Evolutionary conservation across 2,797 vertebrate genomes (phyloP).

Genomic region (Apogon talboti): DNA sequence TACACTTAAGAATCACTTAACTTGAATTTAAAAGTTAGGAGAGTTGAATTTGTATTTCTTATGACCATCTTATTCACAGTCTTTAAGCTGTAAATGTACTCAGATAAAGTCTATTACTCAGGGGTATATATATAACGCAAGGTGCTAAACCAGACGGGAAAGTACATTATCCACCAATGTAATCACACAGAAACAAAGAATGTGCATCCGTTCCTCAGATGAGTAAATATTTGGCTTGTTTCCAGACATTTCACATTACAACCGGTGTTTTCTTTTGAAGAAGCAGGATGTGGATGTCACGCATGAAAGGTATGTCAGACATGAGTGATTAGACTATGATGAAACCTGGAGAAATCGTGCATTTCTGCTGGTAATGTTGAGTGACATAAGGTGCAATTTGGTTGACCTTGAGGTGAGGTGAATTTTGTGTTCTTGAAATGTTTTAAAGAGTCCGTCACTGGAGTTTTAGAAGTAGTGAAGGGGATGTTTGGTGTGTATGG

Average conservation of each 20-base stretch:
- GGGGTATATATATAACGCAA: conserved; percentile 15
- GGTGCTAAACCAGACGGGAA: conserved; percentile 13
- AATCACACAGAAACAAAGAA: too few species aligned
- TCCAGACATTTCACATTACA: conserved; percentile 3
- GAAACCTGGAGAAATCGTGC: conserved; percentile 40
- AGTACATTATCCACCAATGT: not conserved
- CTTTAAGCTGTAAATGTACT: conserved; percentile 34
- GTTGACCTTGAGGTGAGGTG: conserved; percentile 9
- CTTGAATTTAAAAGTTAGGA: conserved; percentile 55
- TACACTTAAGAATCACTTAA: conserved; percentile 60
- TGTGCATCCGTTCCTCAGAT: not conserved
- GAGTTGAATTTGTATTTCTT: conserved; percentile 45
- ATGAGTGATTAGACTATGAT: conserved; percentile 38
- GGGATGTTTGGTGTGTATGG: too few species aligned
- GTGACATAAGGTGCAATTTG: conserved; percentile 11
- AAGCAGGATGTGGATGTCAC: conserved; percentile 10
- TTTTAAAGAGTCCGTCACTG: not conserved
- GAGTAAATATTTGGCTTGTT: not conserved
- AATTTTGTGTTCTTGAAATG: not conserved
- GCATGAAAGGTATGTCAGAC: conserved; percentile 37
- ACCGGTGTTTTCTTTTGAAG: not conserved
- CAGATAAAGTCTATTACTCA: conserved; percentile 29
- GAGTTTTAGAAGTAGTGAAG: too few species aligned
- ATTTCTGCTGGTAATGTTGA: conserved; percentile 10
- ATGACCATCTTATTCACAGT: conserved; percentile 42